Evolutionary conservation across 2,797 vertebrate genomes (phyloP).

Genomic region (Hydrocynus forskahlii): DNA sequence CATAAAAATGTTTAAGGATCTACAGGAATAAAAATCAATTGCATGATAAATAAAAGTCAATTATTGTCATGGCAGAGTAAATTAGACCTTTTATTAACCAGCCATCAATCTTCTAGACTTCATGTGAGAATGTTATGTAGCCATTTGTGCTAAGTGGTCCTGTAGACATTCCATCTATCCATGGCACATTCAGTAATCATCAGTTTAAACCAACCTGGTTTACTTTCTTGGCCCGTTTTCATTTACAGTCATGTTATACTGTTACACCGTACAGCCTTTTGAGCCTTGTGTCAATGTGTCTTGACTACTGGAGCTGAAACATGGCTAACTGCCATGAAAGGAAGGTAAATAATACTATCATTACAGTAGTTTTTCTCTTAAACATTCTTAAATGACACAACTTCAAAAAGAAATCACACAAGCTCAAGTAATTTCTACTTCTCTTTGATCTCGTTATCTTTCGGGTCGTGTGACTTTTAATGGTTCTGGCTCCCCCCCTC

Average conservation of each 20-base stretch:
- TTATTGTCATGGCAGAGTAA: neutral
- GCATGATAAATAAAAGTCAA: neutral
- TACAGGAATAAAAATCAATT: too few relatives aligned
- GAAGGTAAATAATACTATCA: neutral
- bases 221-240: too few relatives aligned
- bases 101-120: neutral
- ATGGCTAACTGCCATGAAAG: neutral
- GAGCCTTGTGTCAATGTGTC: too few relatives aligned
- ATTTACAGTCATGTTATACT: too few relatives aligned
- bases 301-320: neutral
- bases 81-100: neutral
- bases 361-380: neutral
- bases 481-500: slow-evolving; percentile 74
- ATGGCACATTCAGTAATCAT: neutral
- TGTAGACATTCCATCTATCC: slow-evolving; percentile 2
- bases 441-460: slow-evolving; percentile 1
- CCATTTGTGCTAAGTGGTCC: slow-evolving; percentile 5
- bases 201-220: neutral
- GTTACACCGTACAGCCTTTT: too few relatives aligned
- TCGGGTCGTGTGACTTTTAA: slow-evolving; percentile 44
- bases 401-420: neutral
- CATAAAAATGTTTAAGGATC: too few relatives aligned
- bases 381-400: neutral
- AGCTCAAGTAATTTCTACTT: neutral
- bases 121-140: neutral